Evolutionary conservation across 2,888 invertebrate genomes (phyloP).

Genomic region (Cynaeus angustus): DNA sequence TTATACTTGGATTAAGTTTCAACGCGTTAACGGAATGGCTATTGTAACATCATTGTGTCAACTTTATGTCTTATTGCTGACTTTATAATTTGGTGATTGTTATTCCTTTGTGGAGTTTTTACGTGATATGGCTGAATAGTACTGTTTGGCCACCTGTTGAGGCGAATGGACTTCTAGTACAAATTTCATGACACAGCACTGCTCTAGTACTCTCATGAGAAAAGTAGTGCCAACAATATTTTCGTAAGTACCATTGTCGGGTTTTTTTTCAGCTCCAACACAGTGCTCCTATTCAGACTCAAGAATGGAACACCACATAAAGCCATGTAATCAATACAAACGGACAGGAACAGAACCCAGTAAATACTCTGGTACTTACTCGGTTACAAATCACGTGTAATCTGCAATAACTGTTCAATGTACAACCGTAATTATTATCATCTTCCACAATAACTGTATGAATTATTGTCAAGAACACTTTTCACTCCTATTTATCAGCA

Average conservation of each 20-base stretch:
- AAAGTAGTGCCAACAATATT: neutral
- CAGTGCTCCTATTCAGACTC: neutral
- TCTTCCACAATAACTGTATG: constrained; percentile 15
- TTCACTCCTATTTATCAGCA: constrained; percentile 9
- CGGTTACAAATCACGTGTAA: constrained; percentile 17
- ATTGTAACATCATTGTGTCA: constrained; percentile 24
- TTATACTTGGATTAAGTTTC: constrained; percentile 4
- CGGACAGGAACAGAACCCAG: neutral
- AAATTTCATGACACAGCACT: constrained; percentile 6
- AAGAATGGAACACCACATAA: neutral
- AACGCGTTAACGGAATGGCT: constrained; percentile 10
- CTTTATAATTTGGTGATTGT: constrained; percentile 40
- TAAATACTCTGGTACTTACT: constrained; percentile 7
- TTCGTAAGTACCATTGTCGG: neutral
- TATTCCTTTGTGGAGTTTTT: constrained; percentile 30
- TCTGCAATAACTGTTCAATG: constrained; percentile 19
- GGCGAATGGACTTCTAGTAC: constrained; percentile 5
- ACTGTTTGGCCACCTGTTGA: constrained; percentile 27
- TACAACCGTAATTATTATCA: constrained; percentile 20
- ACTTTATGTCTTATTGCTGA: constrained; percentile 44
- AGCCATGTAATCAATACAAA: constrained; percentile 1
- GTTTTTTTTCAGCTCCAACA: neutral
- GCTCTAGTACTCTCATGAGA: neutral
- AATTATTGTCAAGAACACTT: constrained; percentile 10
- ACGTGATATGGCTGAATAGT: constrained; percentile 32